Percentiles rank a stretch among this genome's conserved stretches.
phyloP scores from a whole-genome alignment of 1,140 invertebrate species.

The Asobara japonica region DNA sequence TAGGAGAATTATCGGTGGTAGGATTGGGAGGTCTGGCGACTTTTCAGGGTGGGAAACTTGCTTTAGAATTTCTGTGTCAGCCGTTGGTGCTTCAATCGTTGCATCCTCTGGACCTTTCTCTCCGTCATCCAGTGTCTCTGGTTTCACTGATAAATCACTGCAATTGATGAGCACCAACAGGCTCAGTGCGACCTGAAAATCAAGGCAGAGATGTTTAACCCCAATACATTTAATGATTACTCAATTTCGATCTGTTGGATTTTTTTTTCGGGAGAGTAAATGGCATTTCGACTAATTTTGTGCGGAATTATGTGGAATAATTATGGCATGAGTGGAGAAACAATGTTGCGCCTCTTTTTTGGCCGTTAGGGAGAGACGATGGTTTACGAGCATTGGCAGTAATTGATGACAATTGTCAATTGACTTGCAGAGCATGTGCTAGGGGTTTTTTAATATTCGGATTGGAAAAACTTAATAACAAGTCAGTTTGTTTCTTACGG shows the following conservation, averaged over 20 bases:
- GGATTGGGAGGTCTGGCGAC: conserved; percentile 48
- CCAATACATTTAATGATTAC: neutral
- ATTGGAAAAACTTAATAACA: neutral
- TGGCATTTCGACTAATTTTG: no score
- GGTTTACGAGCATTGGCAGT: no score
- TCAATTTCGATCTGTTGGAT: no score
- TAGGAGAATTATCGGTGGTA: conserved; percentile 59
- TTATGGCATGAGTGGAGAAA: no score
- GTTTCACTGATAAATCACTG: neutral
- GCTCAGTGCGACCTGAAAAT: conserved; percentile 51
- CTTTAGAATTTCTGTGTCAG: conserved; percentile 21
- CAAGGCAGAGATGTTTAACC: neutral
- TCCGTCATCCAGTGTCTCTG: neutral
- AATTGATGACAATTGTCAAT: no score
- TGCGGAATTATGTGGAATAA: neutral
- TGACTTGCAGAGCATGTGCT: no score
- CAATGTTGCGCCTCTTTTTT: no score
- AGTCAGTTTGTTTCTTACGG: neutral
- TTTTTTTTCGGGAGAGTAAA: no score
- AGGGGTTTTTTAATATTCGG: neutral
- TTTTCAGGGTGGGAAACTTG: conserved; percentile 20
- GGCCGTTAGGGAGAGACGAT: no score
- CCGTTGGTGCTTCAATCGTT: conserved; percentile 18
- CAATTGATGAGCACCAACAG: conserved; percentile 41
- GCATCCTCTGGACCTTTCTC: neutral